Evolutionary conservation across 2,113 vertebrate species (phyloP).

Genomic region (Corythoichthys intestinalis): DNA sequence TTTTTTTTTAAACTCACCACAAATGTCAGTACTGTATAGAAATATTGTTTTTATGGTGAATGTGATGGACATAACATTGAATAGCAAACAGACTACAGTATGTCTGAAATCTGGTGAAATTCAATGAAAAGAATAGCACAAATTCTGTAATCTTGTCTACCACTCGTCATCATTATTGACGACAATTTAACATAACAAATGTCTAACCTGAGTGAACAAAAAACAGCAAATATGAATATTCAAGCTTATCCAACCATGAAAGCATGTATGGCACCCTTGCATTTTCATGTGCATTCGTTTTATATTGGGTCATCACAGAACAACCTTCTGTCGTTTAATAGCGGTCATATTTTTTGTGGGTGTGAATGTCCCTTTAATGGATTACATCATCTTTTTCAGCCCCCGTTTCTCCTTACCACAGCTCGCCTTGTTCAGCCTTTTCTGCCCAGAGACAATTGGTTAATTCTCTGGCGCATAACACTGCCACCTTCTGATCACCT

Average conservation of each 20-base stretch:
- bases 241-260: no score
- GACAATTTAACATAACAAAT: not conserved
- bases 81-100: not conserved
- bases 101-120: not conserved
- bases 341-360: constrained; percentile 16
- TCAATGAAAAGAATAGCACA: not conserved
- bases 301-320: not conserved
- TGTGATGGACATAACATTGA: not conserved
- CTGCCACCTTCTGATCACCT: constrained; percentile 56
- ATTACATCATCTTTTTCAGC: constrained; percentile 64
- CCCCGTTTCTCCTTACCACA: constrained; percentile 35
- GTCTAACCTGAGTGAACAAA: not conserved
- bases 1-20: no score
- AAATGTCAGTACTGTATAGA: no score
- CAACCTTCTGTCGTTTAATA: constrained; percentile 6
- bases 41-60: not conserved
- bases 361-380: constrained; percentile 58
- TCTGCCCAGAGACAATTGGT: constrained; percentile 74
- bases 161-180: not conserved
- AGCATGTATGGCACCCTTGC: not conserved
- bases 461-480: constrained; percentile 59
- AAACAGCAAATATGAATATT: not conserved
- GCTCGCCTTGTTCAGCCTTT: constrained; percentile 59
- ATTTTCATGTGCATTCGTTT: not conserved
- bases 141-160: not conserved